Evolutionary conservation across 2,797 vertebrate species (phyloP).

Genomic region (Prionace glauca): DNA sequence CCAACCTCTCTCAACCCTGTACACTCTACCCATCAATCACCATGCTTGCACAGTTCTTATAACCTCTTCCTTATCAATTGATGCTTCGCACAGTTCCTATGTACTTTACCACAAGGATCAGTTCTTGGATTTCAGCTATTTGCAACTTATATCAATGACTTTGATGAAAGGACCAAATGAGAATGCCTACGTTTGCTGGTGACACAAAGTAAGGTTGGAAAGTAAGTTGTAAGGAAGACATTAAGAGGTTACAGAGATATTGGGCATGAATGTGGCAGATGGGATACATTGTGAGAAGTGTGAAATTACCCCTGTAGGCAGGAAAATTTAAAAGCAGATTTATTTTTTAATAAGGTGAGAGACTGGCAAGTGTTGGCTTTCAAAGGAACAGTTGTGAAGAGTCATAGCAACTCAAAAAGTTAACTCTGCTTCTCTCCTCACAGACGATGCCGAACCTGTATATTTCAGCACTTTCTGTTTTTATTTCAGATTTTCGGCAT

Average conservation of each 20-base stretch:
- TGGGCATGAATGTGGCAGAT: background rate
- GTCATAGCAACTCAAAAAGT: too few relatives aligned
- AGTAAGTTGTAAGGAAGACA: background rate
- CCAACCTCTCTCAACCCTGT: background rate
- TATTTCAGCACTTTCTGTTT: too few relatives aligned
- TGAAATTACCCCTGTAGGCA: background rate
- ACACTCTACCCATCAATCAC: background rate
- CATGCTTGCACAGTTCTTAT: background rate
- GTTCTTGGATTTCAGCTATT: background rate
- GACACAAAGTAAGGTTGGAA: background rate
- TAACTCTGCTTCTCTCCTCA: too few relatives aligned
- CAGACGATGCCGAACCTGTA: too few relatives aligned
- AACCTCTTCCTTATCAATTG: background rate
- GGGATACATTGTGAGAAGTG: background rate
- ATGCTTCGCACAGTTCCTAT: background rate
- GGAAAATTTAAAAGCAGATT: background rate
- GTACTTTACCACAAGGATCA: background rate
- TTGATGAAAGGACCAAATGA: background rate
- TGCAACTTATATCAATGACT: background rate
- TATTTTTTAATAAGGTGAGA: background rate
- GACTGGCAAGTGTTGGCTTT: background rate
- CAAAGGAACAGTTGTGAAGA: background rate
- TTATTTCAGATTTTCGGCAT: too few relatives aligned
- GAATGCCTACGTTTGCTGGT: background rate
- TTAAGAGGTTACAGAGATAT: background rate